Base-by-base conservation (phyloP, 92 coral and sea anemone genomes). In the Phenganax marumi region DNA sequence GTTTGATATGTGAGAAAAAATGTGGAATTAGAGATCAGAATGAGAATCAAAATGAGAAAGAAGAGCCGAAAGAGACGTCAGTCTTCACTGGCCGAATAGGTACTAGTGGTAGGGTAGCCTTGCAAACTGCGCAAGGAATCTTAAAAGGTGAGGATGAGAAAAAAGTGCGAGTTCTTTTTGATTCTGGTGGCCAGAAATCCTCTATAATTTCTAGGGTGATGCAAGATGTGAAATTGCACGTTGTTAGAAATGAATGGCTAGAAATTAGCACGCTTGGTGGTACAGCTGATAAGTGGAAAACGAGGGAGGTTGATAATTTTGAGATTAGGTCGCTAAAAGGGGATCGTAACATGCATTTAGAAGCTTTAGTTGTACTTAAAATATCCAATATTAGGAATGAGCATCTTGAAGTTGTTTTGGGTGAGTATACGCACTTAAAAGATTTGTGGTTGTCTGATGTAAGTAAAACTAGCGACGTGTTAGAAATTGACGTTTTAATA, bases 171-270 rank as follows among this genome's bases (percentile, higher is more conserved):
- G 90, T n/a, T n/a, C n/a, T n/a, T n/a, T n/a, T n/a, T n/a, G n/a
- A n/a, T n/a, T n/a, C n/a, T n/a, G n/a, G n/a, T 50, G 85, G 89
- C 73, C 91, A 88, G 33, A 78, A 81, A 26, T 80, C 89, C 13
- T 88, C 81, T 51, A 60, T 88, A 26, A 80, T 89, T 5, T 39
- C 78, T 10, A 55, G 75, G 14, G 48, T 88, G 7, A 85, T n/a
- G n/a, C n/a, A n/a, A n/a, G n/a, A n/a, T n/a, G n/a, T n/a, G n/a
- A n/a, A n/a, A n/a, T n/a, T n/a, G n/a, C n/a, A n/a, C n/a, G n/a
- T n/a, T n/a, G n/a, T n/a, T n/a, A n/a, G n/a, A n/a, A n/a, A n/a
- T n/a, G n/a, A n/a, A n/a, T n/a, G n/a, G n/a, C n/a, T n/a, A n/a
- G n/a, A n/a, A n/a, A n/a, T n/a, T n/a, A n/a, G 74, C 12, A 78